These are phyloP conservation scores for Leucosticte australis DNA, from an alignment of 2,113 vertebrate species.

Conservation along the genomic window DNA sequence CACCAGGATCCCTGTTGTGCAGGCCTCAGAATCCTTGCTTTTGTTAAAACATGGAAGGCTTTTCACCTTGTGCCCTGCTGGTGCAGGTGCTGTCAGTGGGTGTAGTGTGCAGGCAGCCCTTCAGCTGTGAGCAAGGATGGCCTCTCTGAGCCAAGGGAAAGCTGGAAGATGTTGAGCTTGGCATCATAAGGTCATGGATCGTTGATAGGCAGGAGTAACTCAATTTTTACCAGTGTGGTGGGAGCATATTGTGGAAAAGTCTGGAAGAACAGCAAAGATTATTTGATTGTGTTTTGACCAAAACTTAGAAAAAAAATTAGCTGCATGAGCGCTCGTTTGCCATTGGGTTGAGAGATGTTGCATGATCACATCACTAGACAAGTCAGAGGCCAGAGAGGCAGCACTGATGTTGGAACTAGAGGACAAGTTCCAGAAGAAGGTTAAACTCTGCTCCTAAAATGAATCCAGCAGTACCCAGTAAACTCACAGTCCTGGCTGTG, in stretches of 20 bases:
- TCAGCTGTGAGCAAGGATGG: neutral
- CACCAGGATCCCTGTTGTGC: neutral
- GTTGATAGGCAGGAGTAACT: neutral
- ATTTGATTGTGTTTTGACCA: neutral
- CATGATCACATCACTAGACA: neutral
- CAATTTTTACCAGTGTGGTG: neutral
- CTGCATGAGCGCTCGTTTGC: rapidly evolving
- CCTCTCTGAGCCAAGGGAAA: neutral
- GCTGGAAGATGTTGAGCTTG: neutral
- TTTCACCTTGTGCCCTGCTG: neutral
- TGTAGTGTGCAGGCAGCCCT: neutral
- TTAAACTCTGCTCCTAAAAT: neutral
- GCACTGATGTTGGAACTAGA: neutral
- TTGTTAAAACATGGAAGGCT: neutral
- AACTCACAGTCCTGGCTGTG: rapidly evolving
- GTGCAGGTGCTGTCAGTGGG: neutral
- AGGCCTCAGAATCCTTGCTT: neutral
- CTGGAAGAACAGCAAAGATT: neutral
- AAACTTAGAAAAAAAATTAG: neutral
- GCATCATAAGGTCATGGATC: neutral
- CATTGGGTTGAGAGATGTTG: neutral
- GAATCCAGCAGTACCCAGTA: neutral
- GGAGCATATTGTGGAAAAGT: neutral
- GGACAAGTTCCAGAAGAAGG: neutral
- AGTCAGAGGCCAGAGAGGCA: neutral